Conservation (phyloP, 2,113 vertebrate species). For the Galbula dea region DNA sequence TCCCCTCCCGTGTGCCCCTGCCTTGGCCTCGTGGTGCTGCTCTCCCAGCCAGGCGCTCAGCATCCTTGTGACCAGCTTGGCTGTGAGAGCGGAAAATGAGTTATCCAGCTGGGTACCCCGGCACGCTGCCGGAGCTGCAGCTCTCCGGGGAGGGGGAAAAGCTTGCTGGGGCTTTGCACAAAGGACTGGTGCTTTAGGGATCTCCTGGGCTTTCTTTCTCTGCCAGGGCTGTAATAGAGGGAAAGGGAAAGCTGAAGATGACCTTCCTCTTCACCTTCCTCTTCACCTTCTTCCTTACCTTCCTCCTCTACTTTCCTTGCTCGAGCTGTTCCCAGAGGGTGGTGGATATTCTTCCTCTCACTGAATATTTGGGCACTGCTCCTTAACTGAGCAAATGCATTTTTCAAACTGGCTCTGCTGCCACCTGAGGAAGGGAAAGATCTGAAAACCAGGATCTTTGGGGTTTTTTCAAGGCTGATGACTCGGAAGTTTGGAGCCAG, state of each 20-base stretch:
- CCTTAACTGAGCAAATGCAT: background rate
- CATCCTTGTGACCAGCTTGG: background rate
- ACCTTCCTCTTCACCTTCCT: background rate
- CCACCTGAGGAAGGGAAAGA: background rate
- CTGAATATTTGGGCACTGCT: background rate
- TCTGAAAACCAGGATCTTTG: background rate
- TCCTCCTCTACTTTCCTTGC: background rate
- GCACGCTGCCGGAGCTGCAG: background rate
- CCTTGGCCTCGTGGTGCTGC: background rate
- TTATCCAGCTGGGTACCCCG: background rate
- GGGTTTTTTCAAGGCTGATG: background rate
- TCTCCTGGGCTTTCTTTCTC: background rate
- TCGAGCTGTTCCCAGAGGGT: background rate
- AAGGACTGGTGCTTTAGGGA: background rate
- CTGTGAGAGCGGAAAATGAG: background rate
- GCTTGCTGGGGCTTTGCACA: accelerated
- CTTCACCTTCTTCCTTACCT: background rate
- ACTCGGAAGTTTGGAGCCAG: background rate
- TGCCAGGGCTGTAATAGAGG: background rate
- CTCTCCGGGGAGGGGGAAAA: background rate
- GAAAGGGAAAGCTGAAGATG: background rate
- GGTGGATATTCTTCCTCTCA: accelerated
- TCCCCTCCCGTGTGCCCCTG: background rate
- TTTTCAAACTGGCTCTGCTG: background rate
- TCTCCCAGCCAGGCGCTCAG: background rate